A percentile compares a stretch with the other conserved stretches of the same genome.
Evolutionary conservation across 2,113 vertebrate species (phyloP).

Genomic region (Zosterops japonicus): DNA sequence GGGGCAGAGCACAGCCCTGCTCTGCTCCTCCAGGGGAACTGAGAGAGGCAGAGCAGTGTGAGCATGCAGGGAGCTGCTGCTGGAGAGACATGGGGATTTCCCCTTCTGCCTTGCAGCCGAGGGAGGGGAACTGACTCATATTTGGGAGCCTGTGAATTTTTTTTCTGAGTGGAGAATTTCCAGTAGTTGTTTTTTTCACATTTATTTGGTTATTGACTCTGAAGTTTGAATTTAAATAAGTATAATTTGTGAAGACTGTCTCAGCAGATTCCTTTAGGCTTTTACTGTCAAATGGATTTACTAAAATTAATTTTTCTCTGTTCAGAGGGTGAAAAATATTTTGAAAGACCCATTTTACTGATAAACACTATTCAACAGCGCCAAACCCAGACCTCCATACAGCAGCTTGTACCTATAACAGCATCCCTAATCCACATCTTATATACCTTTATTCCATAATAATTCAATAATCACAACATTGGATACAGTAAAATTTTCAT

Average conservation of each 20-base stretch:
- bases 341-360: neutral
- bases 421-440: neutral
- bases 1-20: neutral
- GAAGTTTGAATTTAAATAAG: neutral
- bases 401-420: neutral
- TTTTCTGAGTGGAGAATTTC: neutral
- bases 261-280: neutral
- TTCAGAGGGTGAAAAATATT: neutral
- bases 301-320: neutral
- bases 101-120: neutral
- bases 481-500: neutral
- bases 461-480: neutral
- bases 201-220: neutral
- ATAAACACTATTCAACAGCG: neutral
- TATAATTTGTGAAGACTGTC: neutral
- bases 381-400: neutral
- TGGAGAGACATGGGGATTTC: neutral
- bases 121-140: neutral
- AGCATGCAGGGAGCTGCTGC: neutral
- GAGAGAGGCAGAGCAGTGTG: neutral
- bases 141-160: neutral
- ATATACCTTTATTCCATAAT: neutral
- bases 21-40: rapidly evolving
- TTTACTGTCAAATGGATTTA: neutral
- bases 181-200: neutral